Base-by-base conservation (phyloP, 1,140 invertebrate genomes). In the Onthophagus taurus region DNA sequence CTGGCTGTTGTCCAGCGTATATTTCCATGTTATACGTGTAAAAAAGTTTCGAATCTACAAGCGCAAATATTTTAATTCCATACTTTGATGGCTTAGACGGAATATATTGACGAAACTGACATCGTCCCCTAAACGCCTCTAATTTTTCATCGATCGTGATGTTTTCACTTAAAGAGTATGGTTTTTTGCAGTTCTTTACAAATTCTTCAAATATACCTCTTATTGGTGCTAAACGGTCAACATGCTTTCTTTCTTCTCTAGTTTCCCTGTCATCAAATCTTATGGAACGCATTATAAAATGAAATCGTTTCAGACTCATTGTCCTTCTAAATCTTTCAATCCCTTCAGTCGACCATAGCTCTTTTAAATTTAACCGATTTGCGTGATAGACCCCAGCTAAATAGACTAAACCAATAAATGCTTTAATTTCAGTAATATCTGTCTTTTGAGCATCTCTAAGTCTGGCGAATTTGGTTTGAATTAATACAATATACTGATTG, bases 131-230 rank as follows among this genome's bases (percentile, higher is more conserved):
- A 48, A 67, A 70, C 8, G 44, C 44, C 42, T 57, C 43, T 2
- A 71, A 50, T 50, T 60, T 65, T 50, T 71, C 64, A 48, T 71
- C 66, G 18, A 68, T 58, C n/a, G 58, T 65, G 5, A 63, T 45
- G 13, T 53, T 52, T 47, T 62, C 54, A 35, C 48, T 43, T n/a
- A 51, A 42, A 23, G 49, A 46, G 38, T 62, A 65, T 2, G 51
- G 58, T 63, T 58, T 51, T 31, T 61, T 44, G 48, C 59, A 67
- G 4, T 56, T 63, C 8, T 48, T 3, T 9, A 59, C 53, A 45
- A 68, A 63, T 5, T 35, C 30, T 35, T 65, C 54, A 50, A 62
- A 67, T 6, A 65, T n/a, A 29, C 60, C 45, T 26, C 60, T 36
- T 31, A 68, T 58, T 6, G 59, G 53, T 35, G 64, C 64, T 12